phyloP scores from a whole-genome alignment of 2,113 vertebrate species.

The Oreochromis spilurus region DNA sequence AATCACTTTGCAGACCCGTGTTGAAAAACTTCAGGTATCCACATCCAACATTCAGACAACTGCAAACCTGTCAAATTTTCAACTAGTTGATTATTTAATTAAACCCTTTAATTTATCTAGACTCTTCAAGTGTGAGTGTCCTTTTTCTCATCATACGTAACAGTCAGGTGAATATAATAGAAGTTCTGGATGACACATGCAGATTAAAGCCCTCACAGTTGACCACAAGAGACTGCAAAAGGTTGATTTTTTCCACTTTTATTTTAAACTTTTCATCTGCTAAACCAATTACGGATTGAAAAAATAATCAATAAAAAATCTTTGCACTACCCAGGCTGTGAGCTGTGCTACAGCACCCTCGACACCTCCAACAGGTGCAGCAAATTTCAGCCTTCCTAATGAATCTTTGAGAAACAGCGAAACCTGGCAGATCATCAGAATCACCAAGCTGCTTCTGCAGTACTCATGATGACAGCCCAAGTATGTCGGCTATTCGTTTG shows the following conservation, averaged over 20 bases:
- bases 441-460: not conserved
- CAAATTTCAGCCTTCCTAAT: not conserved
- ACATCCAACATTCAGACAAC: not conserved
- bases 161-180: not conserved
- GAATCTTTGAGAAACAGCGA: not conserved
- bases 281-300: not conserved
- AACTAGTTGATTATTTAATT: not conserved
- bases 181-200: not conserved
- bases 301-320: not conserved
- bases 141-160: not conserved
- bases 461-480: not conserved
- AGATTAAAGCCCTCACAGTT: not conserved
- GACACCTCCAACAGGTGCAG: not conserved
- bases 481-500: not conserved
- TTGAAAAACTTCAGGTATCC: not conserved
- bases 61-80: not conserved
- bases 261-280: not conserved
- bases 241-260: not conserved
- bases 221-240: not conserved
- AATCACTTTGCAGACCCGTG: not conserved
- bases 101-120: not conserved
- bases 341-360: not conserved
- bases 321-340: not conserved
- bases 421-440: not conserved
- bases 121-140: not conserved